phyloP scores from a whole-genome alignment of 2,797 vertebrate species.

The Eulemur rubriventer region DNA sequence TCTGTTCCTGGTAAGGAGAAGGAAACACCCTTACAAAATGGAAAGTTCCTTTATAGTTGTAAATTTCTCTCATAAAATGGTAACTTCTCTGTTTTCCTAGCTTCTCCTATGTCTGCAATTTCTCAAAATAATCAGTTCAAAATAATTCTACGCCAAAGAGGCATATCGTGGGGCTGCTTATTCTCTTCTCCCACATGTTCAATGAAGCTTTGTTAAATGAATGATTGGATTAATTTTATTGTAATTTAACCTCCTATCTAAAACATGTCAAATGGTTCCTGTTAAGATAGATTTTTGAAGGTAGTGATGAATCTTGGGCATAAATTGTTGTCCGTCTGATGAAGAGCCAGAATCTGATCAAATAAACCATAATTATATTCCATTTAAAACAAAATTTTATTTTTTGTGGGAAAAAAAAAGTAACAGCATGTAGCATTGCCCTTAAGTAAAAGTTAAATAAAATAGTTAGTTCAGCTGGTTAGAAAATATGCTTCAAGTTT shows the following conservation, averaged over 20 bases:
- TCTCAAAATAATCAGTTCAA: not conserved
- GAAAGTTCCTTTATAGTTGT: not conserved
- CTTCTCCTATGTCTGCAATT: not conserved
- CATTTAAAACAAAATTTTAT: constrained; percentile 75
- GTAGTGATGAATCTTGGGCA: not conserved
- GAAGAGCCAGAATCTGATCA: constrained; percentile 67
- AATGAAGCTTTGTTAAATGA: not conserved
- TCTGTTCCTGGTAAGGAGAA: not conserved
- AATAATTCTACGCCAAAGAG: not conserved
- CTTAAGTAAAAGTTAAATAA: constrained; percentile 87
- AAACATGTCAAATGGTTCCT: constrained; percentile 43
- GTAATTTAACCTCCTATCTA: not conserved
- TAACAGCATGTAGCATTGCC: constrained; percentile 76
- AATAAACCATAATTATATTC: constrained; percentile 70
- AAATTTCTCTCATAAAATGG: not conserved
- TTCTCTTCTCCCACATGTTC: not conserved
- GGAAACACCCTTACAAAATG: not conserved
- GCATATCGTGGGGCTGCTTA: not conserved
- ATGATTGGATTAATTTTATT: constrained; percentile 20
- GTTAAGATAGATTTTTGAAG: constrained; percentile 67
- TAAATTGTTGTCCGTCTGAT: constrained; percentile 46
- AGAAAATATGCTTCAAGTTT: constrained; percentile 93
- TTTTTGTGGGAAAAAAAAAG: constrained; percentile 70
- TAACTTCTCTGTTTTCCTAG: not conserved
- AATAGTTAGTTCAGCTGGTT: constrained; percentile 94